A percentile compares a stretch with the other conserved stretches of the same genome.
Conservation (phyloP, 2,797 vertebrate genomes). For the Molossus alvarezi region DNA sequence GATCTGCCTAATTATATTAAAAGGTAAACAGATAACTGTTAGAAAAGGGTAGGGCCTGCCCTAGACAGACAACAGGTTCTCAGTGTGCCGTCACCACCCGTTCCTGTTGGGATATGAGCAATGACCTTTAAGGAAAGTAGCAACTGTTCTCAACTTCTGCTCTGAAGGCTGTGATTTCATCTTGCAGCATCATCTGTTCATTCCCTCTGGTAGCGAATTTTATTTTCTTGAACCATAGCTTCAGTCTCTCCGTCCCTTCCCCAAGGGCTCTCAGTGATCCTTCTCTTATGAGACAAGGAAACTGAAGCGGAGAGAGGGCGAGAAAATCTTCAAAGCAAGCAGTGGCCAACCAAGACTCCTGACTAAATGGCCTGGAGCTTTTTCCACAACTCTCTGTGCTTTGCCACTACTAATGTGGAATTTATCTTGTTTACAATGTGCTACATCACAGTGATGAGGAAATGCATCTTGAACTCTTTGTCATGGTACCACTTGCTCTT, state of each 20-base stretch:
- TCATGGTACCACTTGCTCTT: not conserved
- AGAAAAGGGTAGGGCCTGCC: conserved; percentile 74
- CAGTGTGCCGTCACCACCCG: not conserved
- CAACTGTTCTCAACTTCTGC: conserved; percentile 75
- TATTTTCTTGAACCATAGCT: conserved; percentile 70
- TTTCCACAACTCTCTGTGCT: not conserved
- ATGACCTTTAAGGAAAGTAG: conserved; percentile 83
- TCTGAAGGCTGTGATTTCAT: conserved; percentile 63
- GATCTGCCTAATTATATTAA: conserved; percentile 88
- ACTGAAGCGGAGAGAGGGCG: not conserved
- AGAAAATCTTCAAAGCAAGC: conserved; percentile 27
- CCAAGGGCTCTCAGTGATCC: not conserved
- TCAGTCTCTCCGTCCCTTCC: not conserved
- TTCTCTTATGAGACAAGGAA: conserved; percentile 43
- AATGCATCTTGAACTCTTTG: conserved; percentile 49
- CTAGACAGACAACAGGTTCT: conserved; percentile 79
- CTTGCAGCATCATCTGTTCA: conserved; percentile 80
- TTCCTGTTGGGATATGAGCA: conserved; percentile 63
- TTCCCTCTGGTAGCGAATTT: conserved; percentile 79
- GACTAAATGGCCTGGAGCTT: not conserved
- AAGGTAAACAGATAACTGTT: conserved; percentile 88
- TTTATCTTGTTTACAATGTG: not conserved
- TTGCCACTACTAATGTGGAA: not conserved
- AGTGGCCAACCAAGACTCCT: not conserved
- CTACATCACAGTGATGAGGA: not conserved